Evolutionary conservation across 2,113 vertebrate genomes (phyloP), one percentile per base, ranked within the genome.

Genomic region (Chaetorhynchus papuensis): DNA sequence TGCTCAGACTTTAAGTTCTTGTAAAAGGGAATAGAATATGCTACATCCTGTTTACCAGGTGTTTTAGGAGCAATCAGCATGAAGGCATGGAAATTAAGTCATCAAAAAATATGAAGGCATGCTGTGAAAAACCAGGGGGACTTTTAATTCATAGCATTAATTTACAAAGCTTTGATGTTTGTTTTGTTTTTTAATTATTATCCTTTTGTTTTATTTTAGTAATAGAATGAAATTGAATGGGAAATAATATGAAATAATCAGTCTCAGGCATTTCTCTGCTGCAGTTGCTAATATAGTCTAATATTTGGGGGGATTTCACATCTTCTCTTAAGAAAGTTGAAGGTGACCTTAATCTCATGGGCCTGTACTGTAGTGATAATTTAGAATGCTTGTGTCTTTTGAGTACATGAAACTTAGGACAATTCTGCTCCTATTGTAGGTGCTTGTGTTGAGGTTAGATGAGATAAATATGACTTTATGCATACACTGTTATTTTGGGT

Each of bases 11-110:
- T 88, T 60, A 86, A 82, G 24, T 92, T 65, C 75, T 92, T 88
- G 76, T 56, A 83, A 59, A 87, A 82, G 9, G 50, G 79, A 96
- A 54, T 5, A 7, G 63, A 86, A 86, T 82, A 54, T 78, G 28
- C 35, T 95, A 74, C 85, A 88, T 95, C 71, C 66, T 95, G 70
- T 97, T 96, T 96, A 91, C 74, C 74, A 87, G 79, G 76, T 97
- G 35, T 54, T 75, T 80, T 80, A 87, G 78, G 60, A 94, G 64
- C 28, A 94, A 87, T 89, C 87, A 92, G 35, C 59, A 80, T 33
- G 75, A 75, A 90, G 72, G 37, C 45, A 77, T 7, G 20, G 71
- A 96, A 41, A 82, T 90, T 70, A 75, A 75, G 61, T 81, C 10
- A 49, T 94, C 61, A 83, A 78, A 92, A 84, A 88, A 71, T 65